Percentiles rank a stretch among this genome's conserved stretches.
Conservation (phyloP, 2,888 invertebrate genomes). For the Drosophila mercatorum region DNA sequence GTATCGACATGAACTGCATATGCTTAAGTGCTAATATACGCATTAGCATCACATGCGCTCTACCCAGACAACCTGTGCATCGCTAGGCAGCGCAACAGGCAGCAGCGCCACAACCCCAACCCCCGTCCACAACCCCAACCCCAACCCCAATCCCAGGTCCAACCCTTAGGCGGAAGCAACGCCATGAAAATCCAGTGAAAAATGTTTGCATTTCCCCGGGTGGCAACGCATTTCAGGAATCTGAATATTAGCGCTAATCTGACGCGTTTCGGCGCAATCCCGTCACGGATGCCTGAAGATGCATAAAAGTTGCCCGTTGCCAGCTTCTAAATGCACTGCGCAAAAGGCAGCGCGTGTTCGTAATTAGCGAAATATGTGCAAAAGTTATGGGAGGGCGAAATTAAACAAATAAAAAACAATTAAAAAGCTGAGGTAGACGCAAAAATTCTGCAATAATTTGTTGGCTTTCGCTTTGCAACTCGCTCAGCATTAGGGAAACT, state of each 20-base stretch:
- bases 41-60: background rate
- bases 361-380: background rate
- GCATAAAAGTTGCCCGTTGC: background rate
- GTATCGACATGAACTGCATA: too few relatives aligned
- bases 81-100: background rate
- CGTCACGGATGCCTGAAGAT: background rate
- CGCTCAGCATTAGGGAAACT: background rate
- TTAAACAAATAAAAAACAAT: too few relatives aligned
- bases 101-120: background rate
- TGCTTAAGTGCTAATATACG: too few relatives aligned
- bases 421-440: background rate
- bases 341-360: background rate
- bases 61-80: background rate
- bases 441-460: background rate
- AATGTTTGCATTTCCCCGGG: background rate
- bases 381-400: background rate
- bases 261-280: background rate
- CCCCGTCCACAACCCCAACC: too few relatives aligned
- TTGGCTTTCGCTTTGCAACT: background rate
- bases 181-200: background rate
- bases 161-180: background rate
- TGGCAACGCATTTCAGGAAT: background rate
- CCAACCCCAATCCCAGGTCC: too few relatives aligned
- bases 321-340: background rate
- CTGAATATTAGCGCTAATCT: too few relatives aligned